These are phyloP conservation scores for Leptopilina clavipes DNA, from an alignment of 1,140 invertebrate genomes.

Conservation along the genomic window DNA sequence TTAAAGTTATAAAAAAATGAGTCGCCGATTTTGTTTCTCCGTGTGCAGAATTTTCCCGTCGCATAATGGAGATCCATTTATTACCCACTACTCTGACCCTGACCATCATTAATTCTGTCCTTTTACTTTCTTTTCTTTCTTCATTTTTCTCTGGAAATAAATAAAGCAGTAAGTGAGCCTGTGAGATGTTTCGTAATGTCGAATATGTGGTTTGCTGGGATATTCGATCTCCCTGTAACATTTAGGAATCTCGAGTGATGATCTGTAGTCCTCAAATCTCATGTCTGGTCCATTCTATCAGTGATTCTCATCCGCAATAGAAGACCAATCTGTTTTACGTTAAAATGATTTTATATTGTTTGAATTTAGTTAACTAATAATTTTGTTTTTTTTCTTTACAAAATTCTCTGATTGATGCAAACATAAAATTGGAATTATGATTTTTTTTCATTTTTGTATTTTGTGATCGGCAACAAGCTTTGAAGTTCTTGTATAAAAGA, in stretches of 20 bases:
- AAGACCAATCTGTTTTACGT: conserved; percentile 12
- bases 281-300: conserved; percentile 36
- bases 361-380: too few relatives aligned
- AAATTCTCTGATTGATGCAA: too few relatives aligned
- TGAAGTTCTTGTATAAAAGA: too few relatives aligned
- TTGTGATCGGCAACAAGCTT: too few relatives aligned
- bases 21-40: not conserved
- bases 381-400: too few relatives aligned
- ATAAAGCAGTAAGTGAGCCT: conserved; percentile 8
- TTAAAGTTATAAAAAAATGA: not conserved
- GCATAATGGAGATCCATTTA: not conserved
- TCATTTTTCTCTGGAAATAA: conserved; percentile 14
- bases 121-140: not conserved
- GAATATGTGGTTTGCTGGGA: conserved; percentile 15
- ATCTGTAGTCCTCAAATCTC: conserved; percentile 40
- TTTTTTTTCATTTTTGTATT: too few relatives aligned
- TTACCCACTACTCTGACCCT: conserved; percentile 14
- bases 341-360: too few relatives aligned
- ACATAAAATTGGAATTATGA: too few relatives aligned
- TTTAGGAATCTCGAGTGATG: conserved; percentile 35
- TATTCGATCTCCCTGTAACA: conserved; percentile 26
- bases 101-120: conserved; percentile 28
- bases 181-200: not conserved
- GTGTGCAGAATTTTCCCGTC: not conserved
- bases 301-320: conserved; percentile 29